These are phyloP conservation scores for Karalla daura DNA, from an alignment of 2,797 vertebrate genomes.

Conservation along the genomic window DNA sequence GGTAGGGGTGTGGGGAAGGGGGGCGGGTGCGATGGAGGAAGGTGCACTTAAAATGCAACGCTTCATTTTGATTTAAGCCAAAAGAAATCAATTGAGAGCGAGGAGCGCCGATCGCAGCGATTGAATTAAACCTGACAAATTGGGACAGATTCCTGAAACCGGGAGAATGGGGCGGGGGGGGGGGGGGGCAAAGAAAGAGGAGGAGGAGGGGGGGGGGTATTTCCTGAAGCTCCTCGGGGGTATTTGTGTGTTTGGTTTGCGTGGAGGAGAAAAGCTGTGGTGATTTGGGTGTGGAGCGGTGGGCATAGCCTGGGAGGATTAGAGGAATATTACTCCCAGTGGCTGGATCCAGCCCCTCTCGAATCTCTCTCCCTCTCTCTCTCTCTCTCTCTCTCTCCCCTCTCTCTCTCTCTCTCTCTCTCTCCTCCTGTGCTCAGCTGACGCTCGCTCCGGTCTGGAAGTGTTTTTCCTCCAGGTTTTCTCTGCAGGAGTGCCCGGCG, in stretches of 20 bases:
- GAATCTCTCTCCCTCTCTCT: constrained; percentile 29
- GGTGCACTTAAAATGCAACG: not conserved
- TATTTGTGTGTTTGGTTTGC: constrained; percentile 81
- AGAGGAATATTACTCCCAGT: constrained; percentile 77
- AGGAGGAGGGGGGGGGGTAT: constrained; percentile 11
- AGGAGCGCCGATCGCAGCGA: not conserved
- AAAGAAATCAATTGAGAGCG: constrained; percentile 29
- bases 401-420: constrained; percentile 25
- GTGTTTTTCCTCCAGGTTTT: constrained; percentile 75
- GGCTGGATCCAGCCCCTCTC: constrained; percentile 12
- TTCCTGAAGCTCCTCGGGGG: constrained; percentile 43
- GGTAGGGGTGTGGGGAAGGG: too few species aligned
- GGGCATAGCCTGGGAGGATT: constrained; percentile 85
- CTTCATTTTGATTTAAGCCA: constrained; percentile 22
- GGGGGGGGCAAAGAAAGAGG: too few species aligned
- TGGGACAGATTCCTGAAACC: not conserved
- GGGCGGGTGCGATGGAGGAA: constrained; percentile 3
- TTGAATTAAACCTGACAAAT: constrained; percentile 35
- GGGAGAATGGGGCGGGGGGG: not conserved
- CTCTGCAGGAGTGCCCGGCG: constrained; percentile 82
- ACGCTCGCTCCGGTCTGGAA: constrained; percentile 67
- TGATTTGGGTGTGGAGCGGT: constrained; percentile 51
- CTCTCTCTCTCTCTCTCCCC: constrained; percentile 13
- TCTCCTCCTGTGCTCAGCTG: constrained; percentile 41
- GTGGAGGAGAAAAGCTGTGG: constrained; percentile 77